These are phyloP conservation scores for Liasis olivaceus DNA, from an alignment of 2,797 vertebrate genomes.

Conservation along the genomic window DNA sequence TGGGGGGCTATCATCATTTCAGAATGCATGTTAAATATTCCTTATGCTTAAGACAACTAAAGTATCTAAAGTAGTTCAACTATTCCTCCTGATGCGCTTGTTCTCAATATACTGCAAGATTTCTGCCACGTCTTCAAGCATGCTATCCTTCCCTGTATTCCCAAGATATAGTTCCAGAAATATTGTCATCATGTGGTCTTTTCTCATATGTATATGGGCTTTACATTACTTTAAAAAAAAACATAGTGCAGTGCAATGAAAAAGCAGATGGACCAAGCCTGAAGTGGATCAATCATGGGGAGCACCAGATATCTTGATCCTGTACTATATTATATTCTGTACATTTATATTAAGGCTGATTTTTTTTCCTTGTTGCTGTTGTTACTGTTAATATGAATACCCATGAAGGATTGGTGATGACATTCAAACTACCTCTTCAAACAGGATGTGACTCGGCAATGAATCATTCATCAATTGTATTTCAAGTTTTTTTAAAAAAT, in stretches of 20 bases:
- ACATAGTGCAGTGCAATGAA: neutral
- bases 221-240: neutral
- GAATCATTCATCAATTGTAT: constrained; percentile 71
- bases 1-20: neutral
- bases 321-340: constrained; percentile 42
- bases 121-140: neutral
- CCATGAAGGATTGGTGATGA: constrained; percentile 74
- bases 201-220: neutral
- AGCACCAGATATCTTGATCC: neutral
- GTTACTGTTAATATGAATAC: constrained; percentile 60
- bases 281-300: neutral
- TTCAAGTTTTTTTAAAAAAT: constrained; percentile 61
- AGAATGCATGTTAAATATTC: neutral
- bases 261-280: neutral
- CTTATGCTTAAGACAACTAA: neutral
- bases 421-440: constrained; percentile 76
- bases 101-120: neutral
- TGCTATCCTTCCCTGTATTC: neutral
- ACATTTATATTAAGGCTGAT: constrained; percentile 69
- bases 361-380: constrained; percentile 45
- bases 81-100: neutral
- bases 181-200: neutral
- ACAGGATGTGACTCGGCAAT: constrained; percentile 71
- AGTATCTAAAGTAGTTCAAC: neutral
- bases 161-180: neutral